A percentile compares a stretch with the other conserved stretches of the same genome.
phyloP scores from a whole-genome alignment of 1,140 invertebrate species.

The Tetranychus urticae region DNA sequence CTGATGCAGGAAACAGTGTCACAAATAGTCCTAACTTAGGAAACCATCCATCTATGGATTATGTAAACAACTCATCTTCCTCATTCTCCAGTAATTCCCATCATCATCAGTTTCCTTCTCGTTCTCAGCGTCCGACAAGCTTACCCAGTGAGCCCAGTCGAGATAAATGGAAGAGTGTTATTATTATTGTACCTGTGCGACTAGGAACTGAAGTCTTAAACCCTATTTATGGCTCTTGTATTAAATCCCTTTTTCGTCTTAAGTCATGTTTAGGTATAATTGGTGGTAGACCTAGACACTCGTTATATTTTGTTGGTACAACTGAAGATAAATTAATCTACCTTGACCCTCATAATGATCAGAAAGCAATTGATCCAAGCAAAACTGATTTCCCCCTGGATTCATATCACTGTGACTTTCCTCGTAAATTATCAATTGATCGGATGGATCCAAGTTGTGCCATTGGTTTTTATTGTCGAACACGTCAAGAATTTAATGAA shows the following conservation, averaged over 20 bases:
- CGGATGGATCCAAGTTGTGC: conserved; percentile 84
- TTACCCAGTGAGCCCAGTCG: background rate
- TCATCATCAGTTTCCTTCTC: background rate
- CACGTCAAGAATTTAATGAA: conserved; percentile 37
- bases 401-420: conserved; percentile 60
- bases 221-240: conserved; percentile 49
- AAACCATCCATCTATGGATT: background rate
- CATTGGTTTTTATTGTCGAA: conserved; percentile 60
- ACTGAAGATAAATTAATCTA: conserved; percentile 76
- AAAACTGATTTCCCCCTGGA: conserved; percentile 21
- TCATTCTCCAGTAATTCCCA: background rate
- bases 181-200: conserved; percentile 58
- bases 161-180: conserved; percentile 40
- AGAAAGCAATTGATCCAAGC: conserved; percentile 47
- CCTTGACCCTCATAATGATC: conserved; percentile 75
- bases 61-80: background rate
- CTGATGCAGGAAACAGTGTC: too few species aligned
- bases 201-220: conserved; percentile 62
- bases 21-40: background rate
- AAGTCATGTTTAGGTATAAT: conserved; percentile 68
- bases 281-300: conserved; percentile 69
- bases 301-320: conserved; percentile 70
- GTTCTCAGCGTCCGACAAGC: background rate
- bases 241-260: conserved; percentile 46
- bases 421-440: conserved; percentile 56